Percentiles rank a stretch among this genome's conserved stretches.
These are phyloP conservation scores for Anthopleura xanthogrammica DNA, from an alignment of 92 coral and sea anemone genomes.

Conservation along the genomic window DNA sequence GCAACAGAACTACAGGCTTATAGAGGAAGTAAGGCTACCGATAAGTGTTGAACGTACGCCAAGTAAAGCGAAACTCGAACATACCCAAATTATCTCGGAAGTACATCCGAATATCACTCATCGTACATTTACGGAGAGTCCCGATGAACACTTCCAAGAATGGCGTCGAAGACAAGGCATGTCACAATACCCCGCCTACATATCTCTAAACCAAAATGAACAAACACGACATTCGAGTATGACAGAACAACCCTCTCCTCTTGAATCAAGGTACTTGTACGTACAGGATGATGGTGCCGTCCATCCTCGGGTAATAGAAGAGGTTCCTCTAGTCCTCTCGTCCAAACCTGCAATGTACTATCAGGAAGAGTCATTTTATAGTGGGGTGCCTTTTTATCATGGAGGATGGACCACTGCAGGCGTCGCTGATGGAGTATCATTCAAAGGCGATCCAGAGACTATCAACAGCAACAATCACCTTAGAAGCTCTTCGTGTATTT, in stretches of 20 bases:
- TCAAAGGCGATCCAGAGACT: conserved; percentile 41
- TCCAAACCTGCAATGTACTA: conserved; percentile 51
- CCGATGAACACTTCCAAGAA: conserved; percentile 81
- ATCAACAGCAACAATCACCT: conserved; percentile 29
- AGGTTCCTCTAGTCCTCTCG: conserved; percentile 27
- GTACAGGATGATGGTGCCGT: conserved; percentile 26
- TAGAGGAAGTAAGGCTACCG: not conserved
- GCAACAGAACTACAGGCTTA: not conserved
- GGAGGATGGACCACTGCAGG: conserved; percentile 51
- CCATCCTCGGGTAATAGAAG: conserved; percentile 40
- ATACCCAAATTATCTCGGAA: not conserved
- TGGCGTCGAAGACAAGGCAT: conserved; percentile 68
- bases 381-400: conserved; percentile 33
- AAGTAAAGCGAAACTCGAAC: conserved; percentile 8
- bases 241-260: conserved; percentile 11
- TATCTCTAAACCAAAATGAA: conserved; percentile 20
- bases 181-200: conserved; percentile 29
- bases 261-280: conserved; percentile 34
- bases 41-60: not conserved
- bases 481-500: conserved; percentile 71
- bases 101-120: conserved; percentile 44
- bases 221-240: conserved; percentile 24
- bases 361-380: conserved; percentile 44
- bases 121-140: conserved; percentile 62
- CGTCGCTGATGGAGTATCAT: conserved; percentile 41